Evolutionary conservation across 2,888 invertebrate genomes (phyloP), one percentile per base, ranked within the genome.

Genomic region (Watsonalla binaria): DNA sequence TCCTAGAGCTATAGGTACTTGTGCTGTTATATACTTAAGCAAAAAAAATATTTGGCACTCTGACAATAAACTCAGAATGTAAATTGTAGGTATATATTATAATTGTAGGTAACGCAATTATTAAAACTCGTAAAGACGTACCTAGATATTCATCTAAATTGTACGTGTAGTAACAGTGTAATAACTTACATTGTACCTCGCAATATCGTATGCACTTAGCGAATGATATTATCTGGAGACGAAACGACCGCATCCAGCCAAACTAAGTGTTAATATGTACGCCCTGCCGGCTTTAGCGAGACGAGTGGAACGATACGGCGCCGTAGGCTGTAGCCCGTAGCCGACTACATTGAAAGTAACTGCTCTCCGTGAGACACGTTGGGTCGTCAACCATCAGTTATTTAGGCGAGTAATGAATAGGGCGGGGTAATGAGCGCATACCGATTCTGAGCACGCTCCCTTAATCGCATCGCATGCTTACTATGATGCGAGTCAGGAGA

Each of bases 351-450:
- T 81, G 78, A 82, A 78, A 82, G 76, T 82, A 82, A 83, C 80
- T 76, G 81, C 75, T 76, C 72, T 70, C 67, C 65, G 67, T 64
- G 67, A 77, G 73, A 76, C 78, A 76, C 74, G 80, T 72, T 80
- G 77, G 76, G 76, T 74, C 78, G 79, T 71, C 73, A 69, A 74
- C 79, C 81, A 83, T 87, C 83, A 84, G 82, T 85, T 84, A 86
- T 84, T 85, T 83, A 82, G 79, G 71, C 71, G 74, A 75, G 76
- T 87, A 87, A 88, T 85, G 84, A 87, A 85, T 78, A 82, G 83
- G 84, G 85, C 68, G 81, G 75, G 70, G 80, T 86, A 88, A 87
- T 87, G 84, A 86, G 80, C 77, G 73, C 80, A 81, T 82, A 76
- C 76, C 80, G 78, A 89, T 86, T 86, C 88, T 58, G 76, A 77